phyloP scores from a whole-genome alignment of 2,113 vertebrate species.

The Mastomys coucha region DNA sequence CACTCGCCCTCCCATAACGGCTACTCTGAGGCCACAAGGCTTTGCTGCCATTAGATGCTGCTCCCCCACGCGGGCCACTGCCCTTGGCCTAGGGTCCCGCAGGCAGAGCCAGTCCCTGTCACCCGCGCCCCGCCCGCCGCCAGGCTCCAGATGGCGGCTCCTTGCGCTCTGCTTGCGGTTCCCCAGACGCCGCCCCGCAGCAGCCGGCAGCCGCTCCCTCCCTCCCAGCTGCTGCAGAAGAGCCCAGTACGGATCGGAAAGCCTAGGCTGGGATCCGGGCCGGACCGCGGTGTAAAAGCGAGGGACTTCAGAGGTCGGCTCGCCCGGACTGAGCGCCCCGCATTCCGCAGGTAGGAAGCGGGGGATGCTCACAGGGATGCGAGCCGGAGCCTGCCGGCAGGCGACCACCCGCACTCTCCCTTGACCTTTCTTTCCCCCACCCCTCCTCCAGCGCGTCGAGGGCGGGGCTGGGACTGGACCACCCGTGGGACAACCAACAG shows the following conservation, averaged over 20 bases:
- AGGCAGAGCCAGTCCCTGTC: neutral
- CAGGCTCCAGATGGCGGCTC: slow-evolving; percentile 75
- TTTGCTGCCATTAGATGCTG: neutral
- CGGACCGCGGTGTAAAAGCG: neutral
- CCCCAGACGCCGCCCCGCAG: slow-evolving; percentile 72
- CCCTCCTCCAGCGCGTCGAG: rapidly evolving
- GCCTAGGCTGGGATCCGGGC: neutral
- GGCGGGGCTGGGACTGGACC: neutral
- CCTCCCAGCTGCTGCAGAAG: slow-evolving; percentile 70
- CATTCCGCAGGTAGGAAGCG: slow-evolving; percentile 43
- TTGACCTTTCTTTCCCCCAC: too few species aligned
- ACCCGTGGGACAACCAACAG: rapidly evolving
- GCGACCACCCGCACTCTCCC: neutral
- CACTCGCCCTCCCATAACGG: neutral
- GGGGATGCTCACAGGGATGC: rapidly evolving
- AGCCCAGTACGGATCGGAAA: rapidly evolving
- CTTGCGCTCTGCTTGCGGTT: neutral
- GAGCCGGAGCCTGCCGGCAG: neutral
- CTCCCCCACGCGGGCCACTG: neutral
- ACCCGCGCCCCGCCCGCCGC: slow-evolving; percentile 54
- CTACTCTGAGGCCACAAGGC: rapidly evolving
- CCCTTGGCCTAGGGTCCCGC: neutral
- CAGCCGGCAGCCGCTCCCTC: slow-evolving; percentile 61
- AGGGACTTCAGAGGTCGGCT: neutral
- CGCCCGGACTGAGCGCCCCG: neutral